Evolutionary conservation across 2,113 vertebrate genomes (phyloP).

Genomic region (Lepus americanus): DNA sequence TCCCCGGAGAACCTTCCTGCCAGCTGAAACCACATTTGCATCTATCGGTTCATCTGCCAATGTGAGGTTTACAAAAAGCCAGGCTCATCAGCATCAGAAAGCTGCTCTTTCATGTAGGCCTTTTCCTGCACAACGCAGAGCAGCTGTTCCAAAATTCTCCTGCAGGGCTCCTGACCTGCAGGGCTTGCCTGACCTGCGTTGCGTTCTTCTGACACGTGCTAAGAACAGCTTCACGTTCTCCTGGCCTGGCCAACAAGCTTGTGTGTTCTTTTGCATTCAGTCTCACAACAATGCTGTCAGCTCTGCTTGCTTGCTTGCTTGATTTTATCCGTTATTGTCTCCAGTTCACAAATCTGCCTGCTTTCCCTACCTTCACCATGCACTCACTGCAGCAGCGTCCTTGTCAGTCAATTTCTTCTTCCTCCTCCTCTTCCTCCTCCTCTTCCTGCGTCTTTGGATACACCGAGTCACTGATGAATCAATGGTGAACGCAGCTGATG

Average conservation of each 20-base stretch:
- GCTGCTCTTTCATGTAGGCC: neutral
- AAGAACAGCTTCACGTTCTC: neutral
- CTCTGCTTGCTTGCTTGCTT: neutral
- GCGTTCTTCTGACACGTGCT: neutral
- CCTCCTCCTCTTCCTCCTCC: neutral
- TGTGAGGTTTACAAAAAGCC: neutral
- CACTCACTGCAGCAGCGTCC: neutral
- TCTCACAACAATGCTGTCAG: neutral
- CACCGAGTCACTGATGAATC: conserved; percentile 22
- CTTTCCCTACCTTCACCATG: neutral
- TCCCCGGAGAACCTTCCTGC: neutral
- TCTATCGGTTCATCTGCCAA: neutral
- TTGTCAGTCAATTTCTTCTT: neutral
- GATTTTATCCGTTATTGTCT: neutral
- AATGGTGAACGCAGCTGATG: neutral
- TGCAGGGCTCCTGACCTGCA: neutral
- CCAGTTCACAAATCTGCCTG: neutral
- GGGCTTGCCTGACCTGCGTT: neutral
- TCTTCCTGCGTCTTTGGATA: neutral
- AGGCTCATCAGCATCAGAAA: neutral
- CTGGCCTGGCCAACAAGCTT: neutral
- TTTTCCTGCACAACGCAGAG: neutral
- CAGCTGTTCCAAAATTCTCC: neutral
- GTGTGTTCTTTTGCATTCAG: neutral
- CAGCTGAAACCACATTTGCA: neutral